A percentile compares a stretch with the other conserved stretches of the same genome.
Evolutionary conservation across 1,140 invertebrate genomes (phyloP).

Genomic region (Lordiphosa mommai): DNA sequence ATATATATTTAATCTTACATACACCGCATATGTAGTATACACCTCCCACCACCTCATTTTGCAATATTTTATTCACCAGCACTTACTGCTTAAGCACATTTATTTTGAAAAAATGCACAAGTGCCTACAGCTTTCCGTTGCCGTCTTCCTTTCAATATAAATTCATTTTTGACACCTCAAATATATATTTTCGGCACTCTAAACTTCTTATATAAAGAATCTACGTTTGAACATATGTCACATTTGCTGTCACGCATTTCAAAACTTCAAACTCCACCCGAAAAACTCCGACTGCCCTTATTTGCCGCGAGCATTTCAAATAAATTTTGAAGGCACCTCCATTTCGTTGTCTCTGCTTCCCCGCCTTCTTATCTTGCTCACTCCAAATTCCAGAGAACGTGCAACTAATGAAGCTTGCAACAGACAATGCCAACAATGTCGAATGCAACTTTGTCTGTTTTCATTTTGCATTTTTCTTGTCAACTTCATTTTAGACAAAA

Average conservation of each 20-base stretch:
- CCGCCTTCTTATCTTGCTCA: not conserved
- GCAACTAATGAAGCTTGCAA: constrained; percentile 46
- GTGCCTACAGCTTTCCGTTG: too few relatives aligned
- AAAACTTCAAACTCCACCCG: not conserved
- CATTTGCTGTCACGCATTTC: constrained; percentile 22
- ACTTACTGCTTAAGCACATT: too few relatives aligned
- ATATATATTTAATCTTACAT: too few relatives aligned
- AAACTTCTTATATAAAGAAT: not conserved
- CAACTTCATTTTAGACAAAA: constrained; percentile 34
- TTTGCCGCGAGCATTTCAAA: constrained; percentile 1
- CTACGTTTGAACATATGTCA: constrained; percentile 9
- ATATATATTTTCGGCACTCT: not conserved
- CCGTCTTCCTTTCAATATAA: too few relatives aligned
- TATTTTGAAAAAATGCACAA: too few relatives aligned
- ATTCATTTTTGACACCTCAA: too few relatives aligned
- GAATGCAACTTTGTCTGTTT: constrained; percentile 13
- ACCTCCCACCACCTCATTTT: too few relatives aligned
- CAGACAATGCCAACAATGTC: constrained; percentile 22
- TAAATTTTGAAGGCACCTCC: constrained; percentile 30
- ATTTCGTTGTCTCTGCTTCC: not conserved
- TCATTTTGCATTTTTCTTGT: constrained; percentile 23
- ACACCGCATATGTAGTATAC: too few relatives aligned
- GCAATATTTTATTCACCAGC: too few relatives aligned
- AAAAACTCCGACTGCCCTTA: not conserved
- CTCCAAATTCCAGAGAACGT: too few relatives aligned